Base-by-base conservation (phyloP, 2,797 vertebrate species). In the Martes flavigula region DNA sequence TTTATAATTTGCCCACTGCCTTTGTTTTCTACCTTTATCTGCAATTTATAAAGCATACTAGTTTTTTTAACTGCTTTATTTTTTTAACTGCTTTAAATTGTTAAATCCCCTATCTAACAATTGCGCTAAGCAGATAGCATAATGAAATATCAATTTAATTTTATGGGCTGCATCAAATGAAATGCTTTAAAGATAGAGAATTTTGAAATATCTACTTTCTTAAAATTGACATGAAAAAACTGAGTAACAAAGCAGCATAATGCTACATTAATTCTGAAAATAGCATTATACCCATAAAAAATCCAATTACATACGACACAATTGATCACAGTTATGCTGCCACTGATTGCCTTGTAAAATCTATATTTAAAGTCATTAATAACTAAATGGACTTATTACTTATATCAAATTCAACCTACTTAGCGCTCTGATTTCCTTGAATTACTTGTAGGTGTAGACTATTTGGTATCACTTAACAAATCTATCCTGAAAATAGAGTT, bases 311-410 rank as follows among this genome's bases (percentile, higher is more conserved):
- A 97, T 1, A 66, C 82, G 97, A 97, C 1, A 83, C 90, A 97
- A 98, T 89, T 38, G 51, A 98, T 98, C 97, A 97, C 84, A 95
- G 92, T 97, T 98, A 97, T 20, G 91, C 48, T 96, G 92, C 83
- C 96, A 98, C 97, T 56, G 97, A 98, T 96, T 98, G 97, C 95
- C 92, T 96, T 98, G 96, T 97, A 98, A 98, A 98, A 98, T 97
- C 97, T 96, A 82, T 1, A 79, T 97, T 87, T 98, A 92, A 98
- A 98, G 96, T 98, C 97, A 98, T 98, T 98, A 98, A 97, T 96
- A 97, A 98, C 97, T 98, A 98, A 98, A 98, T 94, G 94, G 97
- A 97, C 96, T 98, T 98, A 98, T 88, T 98, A 98, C 95, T 97
- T 92, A 95, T 96, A 98, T 96, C 97, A 98, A 97, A 98, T 97